A percentile compares a stretch with the other conserved stretches of the same genome.
Evolutionary conservation across 1,140 invertebrate species (phyloP).

Genomic region (Drosophila nigrodunni): DNA sequence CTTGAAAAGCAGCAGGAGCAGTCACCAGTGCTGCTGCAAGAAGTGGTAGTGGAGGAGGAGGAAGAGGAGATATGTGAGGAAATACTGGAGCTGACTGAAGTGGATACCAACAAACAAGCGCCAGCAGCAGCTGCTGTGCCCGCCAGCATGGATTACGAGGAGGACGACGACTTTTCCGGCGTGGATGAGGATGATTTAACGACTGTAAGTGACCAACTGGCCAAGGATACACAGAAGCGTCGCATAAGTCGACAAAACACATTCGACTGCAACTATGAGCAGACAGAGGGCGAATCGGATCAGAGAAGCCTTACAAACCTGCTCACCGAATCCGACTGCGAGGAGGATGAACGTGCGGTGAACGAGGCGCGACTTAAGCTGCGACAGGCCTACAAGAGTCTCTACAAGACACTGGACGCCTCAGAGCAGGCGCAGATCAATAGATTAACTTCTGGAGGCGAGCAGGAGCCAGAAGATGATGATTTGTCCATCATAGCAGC

Average conservation of each 20-base stretch:
- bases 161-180: constrained; percentile 70
- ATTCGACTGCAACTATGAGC: constrained; percentile 60
- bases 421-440: constrained; percentile 60
- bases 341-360: constrained; percentile 69
- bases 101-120: constrained; percentile 32
- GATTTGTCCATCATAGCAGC: constrained; percentile 80
- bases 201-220: constrained; percentile 21
- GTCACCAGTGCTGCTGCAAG: constrained; percentile 19
- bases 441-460: constrained; percentile 40
- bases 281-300: constrained; percentile 58
- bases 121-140: not conserved
- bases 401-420: constrained; percentile 67
- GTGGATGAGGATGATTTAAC: constrained; percentile 66
- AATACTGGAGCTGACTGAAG: constrained; percentile 64
- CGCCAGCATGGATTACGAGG: constrained; percentile 35
- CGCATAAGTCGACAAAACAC: constrained; percentile 58
- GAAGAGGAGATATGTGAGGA: constrained; percentile 78
- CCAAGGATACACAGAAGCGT: constrained; percentile 18
- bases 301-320: constrained; percentile 76
- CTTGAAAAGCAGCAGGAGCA: not conserved
- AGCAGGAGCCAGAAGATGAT: constrained; percentile 57
- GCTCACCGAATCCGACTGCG: constrained; percentile 75
- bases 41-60: constrained; percentile 21
- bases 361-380: constrained; percentile 65
- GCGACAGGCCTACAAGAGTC: constrained; percentile 64